Percentiles rank a stretch among this genome's conserved stretches.
Conservation (phyloP, 1,140 invertebrate species). For the Neodiprion lecontei region DNA sequence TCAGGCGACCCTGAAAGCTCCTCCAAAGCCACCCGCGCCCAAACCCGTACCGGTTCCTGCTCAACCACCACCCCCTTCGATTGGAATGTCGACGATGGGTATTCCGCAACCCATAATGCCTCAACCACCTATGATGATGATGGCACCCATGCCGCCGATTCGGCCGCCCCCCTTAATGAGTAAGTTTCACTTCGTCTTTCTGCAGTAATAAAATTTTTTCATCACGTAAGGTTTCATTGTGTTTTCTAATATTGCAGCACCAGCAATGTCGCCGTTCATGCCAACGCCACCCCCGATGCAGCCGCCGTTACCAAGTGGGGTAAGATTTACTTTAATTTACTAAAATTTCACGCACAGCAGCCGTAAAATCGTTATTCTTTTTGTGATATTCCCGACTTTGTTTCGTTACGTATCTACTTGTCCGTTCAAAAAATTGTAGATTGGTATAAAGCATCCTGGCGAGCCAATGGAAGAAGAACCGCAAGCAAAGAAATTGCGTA, state of each 20-base stretch:
- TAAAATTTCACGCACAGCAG: neutral
- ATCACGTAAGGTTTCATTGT: neutral
- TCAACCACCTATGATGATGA: conserved; percentile 72
- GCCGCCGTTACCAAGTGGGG: conserved; percentile 48
- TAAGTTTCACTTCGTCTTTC: conserved; percentile 43
- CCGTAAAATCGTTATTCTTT: no score
- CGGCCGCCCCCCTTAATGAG: conserved; percentile 69
- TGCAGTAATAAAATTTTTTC: neutral
- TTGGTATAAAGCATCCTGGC: conserved; percentile 61
- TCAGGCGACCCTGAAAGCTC: conserved; percentile 58
- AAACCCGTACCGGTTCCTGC: conserved; percentile 49
- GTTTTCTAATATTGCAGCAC: conserved; percentile 54
- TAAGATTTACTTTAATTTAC: conserved; percentile 29
- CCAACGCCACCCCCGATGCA: conserved; percentile 56
- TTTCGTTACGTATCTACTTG: neutral
- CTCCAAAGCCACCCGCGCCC: conserved; percentile 56
- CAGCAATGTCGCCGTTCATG: conserved; percentile 61
- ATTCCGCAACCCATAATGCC: conserved; percentile 65
- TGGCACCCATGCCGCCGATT: conserved; percentile 70
- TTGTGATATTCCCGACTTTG: no score
- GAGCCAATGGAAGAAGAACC: conserved; percentile 80
- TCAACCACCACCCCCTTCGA: conserved; percentile 48
- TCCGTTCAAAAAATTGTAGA: conserved; percentile 29
- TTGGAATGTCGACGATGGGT: conserved; percentile 62
- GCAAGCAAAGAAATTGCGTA: conserved; percentile 84